Conservation (phyloP, 2,113 vertebrate species). For the Neolamprologus caudopunctatus region DNA sequence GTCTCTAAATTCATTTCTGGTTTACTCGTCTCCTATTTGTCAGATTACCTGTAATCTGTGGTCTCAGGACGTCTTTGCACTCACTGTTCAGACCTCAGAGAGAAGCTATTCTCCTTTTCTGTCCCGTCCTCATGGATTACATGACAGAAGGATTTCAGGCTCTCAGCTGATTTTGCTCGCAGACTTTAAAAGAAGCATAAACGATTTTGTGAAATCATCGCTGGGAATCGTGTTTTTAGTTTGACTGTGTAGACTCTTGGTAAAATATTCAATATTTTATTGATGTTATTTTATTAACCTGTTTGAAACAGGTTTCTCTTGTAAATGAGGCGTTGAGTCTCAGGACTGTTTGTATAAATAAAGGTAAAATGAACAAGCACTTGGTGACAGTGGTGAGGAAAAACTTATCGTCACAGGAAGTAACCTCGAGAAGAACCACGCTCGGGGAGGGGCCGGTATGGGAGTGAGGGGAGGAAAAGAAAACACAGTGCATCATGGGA, state of each 20-base stretch:
- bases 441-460: rapidly evolving
- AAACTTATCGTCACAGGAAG: background rate
- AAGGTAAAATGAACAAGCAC: background rate
- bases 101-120: rapidly evolving
- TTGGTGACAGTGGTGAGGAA: background rate
- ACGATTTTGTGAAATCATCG: rapidly evolving
- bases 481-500: background rate
- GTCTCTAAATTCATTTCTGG: background rate
- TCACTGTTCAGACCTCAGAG: background rate
- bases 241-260: background rate
- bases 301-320: background rate
- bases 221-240: background rate
- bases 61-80: rapidly evolving
- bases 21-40: rapidly evolving
- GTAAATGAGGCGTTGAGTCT: background rate
- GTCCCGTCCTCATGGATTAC: background rate
- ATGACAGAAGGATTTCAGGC: background rate
- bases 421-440: background rate
- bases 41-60: background rate
- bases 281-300: background rate
- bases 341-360: background rate
- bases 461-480: background rate
- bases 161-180: background rate
- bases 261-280: background rate
- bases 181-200: background rate